A percentile compares a stretch with the other conserved stretches of the same genome.
These are phyloP conservation scores for Tetrax tetrax DNA, from an alignment of 2,113 vertebrate species.

Conservation along the genomic window DNA sequence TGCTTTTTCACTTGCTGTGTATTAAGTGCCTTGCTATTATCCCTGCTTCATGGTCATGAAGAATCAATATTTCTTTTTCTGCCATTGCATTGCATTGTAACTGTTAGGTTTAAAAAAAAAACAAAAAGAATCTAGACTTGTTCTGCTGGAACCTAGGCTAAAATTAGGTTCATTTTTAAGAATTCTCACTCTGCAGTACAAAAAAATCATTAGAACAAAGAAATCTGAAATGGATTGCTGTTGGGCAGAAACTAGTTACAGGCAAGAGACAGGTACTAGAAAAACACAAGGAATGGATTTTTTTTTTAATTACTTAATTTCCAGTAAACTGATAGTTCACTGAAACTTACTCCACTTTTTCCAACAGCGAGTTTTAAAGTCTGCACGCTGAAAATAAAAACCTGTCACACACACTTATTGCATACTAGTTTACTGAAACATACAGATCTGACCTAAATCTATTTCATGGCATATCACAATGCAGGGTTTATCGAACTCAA, in stretches of 20 bases:
- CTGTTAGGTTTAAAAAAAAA: background rate
- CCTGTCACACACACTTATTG: background rate
- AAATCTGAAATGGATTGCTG: background rate
- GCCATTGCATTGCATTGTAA: background rate
- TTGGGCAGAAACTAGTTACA: background rate
- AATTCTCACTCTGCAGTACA: background rate
- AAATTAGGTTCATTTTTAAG: background rate
- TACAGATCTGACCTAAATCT: background rate
- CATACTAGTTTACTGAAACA: background rate
- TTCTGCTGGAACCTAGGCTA: background rate
- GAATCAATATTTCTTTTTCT: background rate
- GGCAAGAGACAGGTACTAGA: background rate
- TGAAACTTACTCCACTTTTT: background rate
- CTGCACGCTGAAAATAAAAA: background rate
- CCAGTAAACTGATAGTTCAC: background rate
- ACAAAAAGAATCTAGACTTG: background rate
- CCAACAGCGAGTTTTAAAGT: background rate
- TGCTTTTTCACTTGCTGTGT: background rate
- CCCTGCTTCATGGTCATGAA: background rate
- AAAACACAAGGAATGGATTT: background rate
- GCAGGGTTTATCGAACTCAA: rapidly evolving
- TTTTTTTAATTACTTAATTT: background rate
- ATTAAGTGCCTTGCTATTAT: background rate
- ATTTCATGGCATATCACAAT: rapidly evolving
- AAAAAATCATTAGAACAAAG: background rate